A percentile compares a stretch with the other conserved stretches of the same genome.
Conservation (phyloP, 2,797 vertebrate species). For the Eremophila alpestris region DNA sequence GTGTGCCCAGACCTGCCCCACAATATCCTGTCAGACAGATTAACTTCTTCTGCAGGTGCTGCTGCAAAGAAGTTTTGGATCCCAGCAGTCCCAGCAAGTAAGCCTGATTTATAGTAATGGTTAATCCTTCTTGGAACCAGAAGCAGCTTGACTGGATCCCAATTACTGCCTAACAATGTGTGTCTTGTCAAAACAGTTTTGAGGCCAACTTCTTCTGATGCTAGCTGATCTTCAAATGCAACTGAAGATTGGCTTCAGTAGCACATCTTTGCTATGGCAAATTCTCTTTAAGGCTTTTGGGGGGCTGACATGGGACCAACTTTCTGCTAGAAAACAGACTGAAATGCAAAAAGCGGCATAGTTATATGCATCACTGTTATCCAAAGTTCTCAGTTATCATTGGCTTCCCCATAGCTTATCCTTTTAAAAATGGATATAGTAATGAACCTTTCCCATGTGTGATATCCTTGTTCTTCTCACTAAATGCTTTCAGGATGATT, state of each 20-base stretch:
- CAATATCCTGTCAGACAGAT: not conserved
- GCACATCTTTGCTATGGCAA: not conserved
- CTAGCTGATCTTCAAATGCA: not conserved
- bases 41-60: not conserved
- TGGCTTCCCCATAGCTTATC: not conserved
- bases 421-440: not conserved
- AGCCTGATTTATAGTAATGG: not conserved
- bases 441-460: not conserved
- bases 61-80: not conserved
- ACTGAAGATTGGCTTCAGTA: not conserved
- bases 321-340: not conserved
- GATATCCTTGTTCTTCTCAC: not conserved
- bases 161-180: not conserved
- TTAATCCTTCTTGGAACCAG: not conserved
- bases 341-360: not conserved
- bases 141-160: slow-evolving; percentile 6
- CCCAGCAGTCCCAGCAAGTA: not conserved
- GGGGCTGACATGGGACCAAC: not conserved
- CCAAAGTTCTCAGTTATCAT: not conserved
- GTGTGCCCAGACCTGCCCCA: not conserved
- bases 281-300: not conserved
- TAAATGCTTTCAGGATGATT: not conserved
- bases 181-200: not conserved
- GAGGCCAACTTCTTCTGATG: not conserved
- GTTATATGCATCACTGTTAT: not conserved